Conservation (phyloP, 2,888 invertebrate genomes). For the Apodemia hepburni region DNA sequence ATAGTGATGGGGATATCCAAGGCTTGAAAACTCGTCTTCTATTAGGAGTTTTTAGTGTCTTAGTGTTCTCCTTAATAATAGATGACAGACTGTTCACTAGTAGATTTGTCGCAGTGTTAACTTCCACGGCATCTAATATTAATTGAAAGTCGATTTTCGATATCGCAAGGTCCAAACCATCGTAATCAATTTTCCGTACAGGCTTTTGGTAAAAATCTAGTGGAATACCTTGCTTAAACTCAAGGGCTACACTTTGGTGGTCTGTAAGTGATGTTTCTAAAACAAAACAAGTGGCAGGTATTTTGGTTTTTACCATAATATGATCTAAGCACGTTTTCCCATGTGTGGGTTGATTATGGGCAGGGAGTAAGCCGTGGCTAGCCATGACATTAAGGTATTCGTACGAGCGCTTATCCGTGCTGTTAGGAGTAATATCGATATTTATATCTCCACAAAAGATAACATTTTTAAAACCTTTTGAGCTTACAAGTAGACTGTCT, state of each 20-base stretch:
- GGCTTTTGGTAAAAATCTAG: not conserved
- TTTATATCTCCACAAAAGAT: not conserved
- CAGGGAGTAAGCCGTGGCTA: not conserved
- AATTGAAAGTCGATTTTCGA: not conserved
- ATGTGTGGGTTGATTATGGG: not conserved
- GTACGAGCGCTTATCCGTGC: not conserved
- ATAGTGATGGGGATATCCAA: slow-evolving; percentile 18
- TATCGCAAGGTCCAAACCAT: not conserved
- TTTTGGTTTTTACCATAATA: not conserved
- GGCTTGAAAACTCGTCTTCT: slow-evolving; percentile 5
- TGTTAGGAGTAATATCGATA: not conserved
- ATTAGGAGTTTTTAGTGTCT: not conserved
- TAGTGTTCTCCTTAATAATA: slow-evolving; percentile 27
- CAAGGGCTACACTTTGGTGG: not conserved
- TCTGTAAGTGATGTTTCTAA: not conserved
- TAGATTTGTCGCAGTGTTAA: not conserved
- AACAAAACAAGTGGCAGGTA: not conserved
- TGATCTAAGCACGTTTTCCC: not conserved
- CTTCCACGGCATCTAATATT: not conserved
- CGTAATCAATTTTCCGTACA: not conserved
- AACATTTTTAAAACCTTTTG: not conserved
- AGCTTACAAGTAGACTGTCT: not conserved
- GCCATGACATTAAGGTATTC: not conserved
- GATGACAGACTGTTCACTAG: not conserved
- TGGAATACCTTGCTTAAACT: too few relatives aligned